Conservation (phyloP, 2,113 vertebrate genomes). For the Prionailurus bengalensis region DNA sequence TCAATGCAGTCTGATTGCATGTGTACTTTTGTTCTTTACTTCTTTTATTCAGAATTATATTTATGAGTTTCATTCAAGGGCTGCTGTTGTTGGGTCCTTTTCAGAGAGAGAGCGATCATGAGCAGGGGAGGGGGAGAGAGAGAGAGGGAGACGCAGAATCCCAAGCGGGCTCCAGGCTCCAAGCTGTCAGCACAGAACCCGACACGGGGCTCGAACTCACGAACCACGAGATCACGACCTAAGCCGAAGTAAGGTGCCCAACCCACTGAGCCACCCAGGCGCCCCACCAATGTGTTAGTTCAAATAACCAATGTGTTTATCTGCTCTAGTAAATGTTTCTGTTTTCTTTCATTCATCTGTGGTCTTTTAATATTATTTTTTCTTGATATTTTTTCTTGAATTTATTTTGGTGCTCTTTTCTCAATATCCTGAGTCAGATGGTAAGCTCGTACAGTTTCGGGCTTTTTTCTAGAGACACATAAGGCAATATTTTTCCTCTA, state of each 20-base stretch:
- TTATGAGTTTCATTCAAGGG: neutral
- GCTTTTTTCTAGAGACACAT: neutral
- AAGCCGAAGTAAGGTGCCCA: too few species aligned
- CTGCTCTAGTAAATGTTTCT: neutral
- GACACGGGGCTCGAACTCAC: too few species aligned
- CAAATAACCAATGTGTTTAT: neutral
- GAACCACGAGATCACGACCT: too few species aligned
- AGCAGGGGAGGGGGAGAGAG: too few species aligned
- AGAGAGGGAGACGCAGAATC: too few species aligned
- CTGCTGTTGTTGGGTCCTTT: neutral
- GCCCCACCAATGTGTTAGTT: too few species aligned
- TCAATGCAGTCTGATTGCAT: rapidly evolving
- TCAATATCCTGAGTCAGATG: neutral
- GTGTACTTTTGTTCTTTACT: rapidly evolving
- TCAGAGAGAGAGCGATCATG: too few species aligned
- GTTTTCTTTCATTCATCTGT: neutral
- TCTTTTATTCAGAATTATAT: rapidly evolving
- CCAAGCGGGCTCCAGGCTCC: too few species aligned
- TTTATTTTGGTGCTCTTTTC: neutral
- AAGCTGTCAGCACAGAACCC: too few species aligned
- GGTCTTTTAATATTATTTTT: neutral
- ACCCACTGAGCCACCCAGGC: too few species aligned
- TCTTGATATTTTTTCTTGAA: neutral
- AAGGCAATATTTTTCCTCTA: neutral
- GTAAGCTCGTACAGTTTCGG: neutral